Conservation (phyloP, 2,888 invertebrate genomes). For the Alloplasta piceator region DNA sequence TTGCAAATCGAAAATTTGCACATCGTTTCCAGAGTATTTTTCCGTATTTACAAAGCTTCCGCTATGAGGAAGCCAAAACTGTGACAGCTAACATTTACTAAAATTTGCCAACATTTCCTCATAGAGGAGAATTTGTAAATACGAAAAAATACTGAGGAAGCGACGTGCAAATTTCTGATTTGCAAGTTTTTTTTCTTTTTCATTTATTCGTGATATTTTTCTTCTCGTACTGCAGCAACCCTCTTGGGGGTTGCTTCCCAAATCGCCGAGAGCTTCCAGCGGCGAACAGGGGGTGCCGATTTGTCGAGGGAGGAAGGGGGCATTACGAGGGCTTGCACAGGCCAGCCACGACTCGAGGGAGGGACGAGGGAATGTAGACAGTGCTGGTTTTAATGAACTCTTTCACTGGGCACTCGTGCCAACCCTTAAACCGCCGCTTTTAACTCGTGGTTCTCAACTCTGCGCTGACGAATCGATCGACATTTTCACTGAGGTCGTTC, state of each 20-base stretch:
- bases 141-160: no score
- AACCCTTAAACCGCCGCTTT: slow-evolving; percentile 79
- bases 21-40: no score
- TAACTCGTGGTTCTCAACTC: slow-evolving; percentile 76
- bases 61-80: no score
- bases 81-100: no score
- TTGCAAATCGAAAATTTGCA: no score
- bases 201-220: slow-evolving; percentile 33
- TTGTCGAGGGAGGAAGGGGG: slow-evolving; percentile 55
- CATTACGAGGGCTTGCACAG: slow-evolving; percentile 38
- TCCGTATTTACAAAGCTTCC: no score
- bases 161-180: no score
- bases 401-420: slow-evolving; percentile 79
- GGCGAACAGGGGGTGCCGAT: slow-evolving; percentile 59
- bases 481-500: slow-evolving; percentile 27
- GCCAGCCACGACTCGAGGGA: slow-evolving; percentile 45
- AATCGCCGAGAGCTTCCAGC: slow-evolving; percentile 46
- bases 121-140: no score
- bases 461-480: slow-evolving; percentile 47
- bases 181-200: no score
- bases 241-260: slow-evolving; percentile 50
- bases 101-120: no score
- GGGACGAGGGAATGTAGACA: slow-evolving; percentile 74
- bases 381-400: slow-evolving; percentile 81
- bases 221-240: slow-evolving; percentile 41